Evolutionary conservation across 2,888 invertebrate species (phyloP), one percentile per base, ranked within the genome.

Genomic region (Selenia dentaria): DNA sequence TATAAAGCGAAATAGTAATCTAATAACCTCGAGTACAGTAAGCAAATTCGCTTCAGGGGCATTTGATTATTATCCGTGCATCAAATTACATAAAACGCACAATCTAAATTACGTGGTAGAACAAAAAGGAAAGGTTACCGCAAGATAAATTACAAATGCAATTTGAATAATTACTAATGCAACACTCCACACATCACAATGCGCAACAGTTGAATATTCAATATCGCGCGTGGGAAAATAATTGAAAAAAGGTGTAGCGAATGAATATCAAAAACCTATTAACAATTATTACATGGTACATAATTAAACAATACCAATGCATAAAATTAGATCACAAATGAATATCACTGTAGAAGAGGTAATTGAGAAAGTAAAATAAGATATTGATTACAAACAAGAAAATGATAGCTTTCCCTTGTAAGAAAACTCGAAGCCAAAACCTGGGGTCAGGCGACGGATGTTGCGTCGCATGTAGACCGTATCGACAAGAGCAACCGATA

Each of bases 381-480:
- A 59, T 57, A 57, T 54, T 54, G 54, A 63, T 60, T 64, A 59
- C 49, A 55, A 43, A 51, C 37, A 60, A 60, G 67, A 65, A 70
- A 70, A 53, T 43, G 59, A 69, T 69, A 67, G 69, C 68, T 70
- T 69, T 72, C 64, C 59, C 58, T 54, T 43, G 51, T 49, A 51
- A 61, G 63, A 66, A 70, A 73, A 65, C 64, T 57, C 54, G 74
- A 74, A 71, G 72, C 71, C 70, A 64, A 82, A 78, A 74, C 74
- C 74, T 70, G 72, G 77, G 82, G 81, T 83, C 77, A 74, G 67
- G 62, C 73, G 70, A 63, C 77, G 79, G 83, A 84, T 84, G 71
- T 74, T 71, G 62, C 44, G 58, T 51, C 68, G 78, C 80, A 87
- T 88, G 67, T 86, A 88, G 88, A 89, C 88, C 88, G 88, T 78